These are phyloP conservation scores for Pantala flavescens DNA, from an alignment of 1,140 invertebrate species.

Conservation along the genomic window DNA sequence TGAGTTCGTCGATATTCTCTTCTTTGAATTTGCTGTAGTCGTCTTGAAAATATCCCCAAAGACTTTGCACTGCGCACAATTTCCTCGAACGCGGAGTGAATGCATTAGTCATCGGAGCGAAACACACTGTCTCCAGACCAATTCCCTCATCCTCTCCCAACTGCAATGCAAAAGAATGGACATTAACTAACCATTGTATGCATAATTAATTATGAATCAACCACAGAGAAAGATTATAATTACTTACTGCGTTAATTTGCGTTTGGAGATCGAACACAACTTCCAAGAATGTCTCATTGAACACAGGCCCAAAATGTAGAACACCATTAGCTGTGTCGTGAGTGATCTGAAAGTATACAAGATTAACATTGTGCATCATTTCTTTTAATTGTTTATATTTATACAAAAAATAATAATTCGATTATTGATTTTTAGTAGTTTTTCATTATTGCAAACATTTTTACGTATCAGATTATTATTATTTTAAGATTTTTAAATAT, in stretches of 20 bases:
- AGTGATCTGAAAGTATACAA: constrained; percentile 19
- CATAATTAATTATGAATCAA: too few relatives aligned
- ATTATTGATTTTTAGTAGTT: too few relatives aligned
- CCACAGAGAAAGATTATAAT: neutral
- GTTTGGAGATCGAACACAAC: constrained; percentile 53
- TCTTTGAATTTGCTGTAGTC: constrained; percentile 39
- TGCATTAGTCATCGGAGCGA: constrained; percentile 60
- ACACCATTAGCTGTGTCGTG: constrained; percentile 28
- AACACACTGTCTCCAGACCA: constrained; percentile 68
- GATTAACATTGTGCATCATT: neutral
- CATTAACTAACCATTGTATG: too few relatives aligned
- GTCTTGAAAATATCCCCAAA: constrained; percentile 71
- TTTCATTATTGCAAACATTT: too few relatives aligned
- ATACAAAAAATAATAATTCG: too few relatives aligned
- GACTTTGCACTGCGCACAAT: constrained; percentile 68
- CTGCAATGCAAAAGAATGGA: constrained; percentile 20
- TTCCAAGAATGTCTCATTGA: constrained; percentile 55
- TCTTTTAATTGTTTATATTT: too few relatives aligned
- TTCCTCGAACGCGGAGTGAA: constrained; percentile 44
- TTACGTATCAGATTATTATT: too few relatives aligned
- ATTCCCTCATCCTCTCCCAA: constrained; percentile 35
- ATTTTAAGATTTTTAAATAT: too few relatives aligned
- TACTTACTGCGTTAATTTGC: constrained; percentile 39
- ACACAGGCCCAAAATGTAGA: constrained; percentile 49
- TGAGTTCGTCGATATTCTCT: neutral